Percentiles rank a stretch among this genome's conserved stretches.
These are phyloP conservation scores for Lamprotornis superbus DNA, from an alignment of 2,113 vertebrate species.

Conservation along the genomic window DNA sequence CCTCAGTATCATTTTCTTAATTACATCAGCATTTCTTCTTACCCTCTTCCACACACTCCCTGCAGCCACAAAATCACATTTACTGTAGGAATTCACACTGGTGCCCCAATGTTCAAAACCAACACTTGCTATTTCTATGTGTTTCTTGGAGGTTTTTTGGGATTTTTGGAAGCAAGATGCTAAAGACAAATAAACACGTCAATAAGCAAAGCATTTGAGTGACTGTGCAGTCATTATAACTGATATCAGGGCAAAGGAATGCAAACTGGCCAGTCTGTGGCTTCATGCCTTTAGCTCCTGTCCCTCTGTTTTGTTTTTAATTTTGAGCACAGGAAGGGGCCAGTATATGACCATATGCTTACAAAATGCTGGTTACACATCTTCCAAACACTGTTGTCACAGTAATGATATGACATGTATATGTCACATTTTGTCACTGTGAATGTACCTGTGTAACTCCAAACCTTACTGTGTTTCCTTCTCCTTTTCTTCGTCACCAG, in stretches of 20 bases:
- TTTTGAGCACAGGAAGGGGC: conserved; percentile 20
- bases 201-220: not conserved
- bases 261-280: not conserved
- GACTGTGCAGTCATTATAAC: not conserved
- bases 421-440: not conserved
- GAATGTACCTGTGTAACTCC: not conserved
- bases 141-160: not conserved
- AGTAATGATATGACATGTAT: not conserved
- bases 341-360: conserved; percentile 4
- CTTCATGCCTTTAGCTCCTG: not conserved
- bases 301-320: not conserved
- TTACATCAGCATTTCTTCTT: not conserved
- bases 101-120: not conserved
- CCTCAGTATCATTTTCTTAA: not conserved
- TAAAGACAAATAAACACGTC: not conserved
- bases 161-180: not conserved
- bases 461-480: not conserved
- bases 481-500: not conserved
- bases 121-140: not conserved
- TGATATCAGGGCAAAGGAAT: conserved; percentile 38
- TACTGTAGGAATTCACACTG: not conserved
- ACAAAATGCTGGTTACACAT: not conserved
- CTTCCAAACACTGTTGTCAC: not conserved
- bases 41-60: not conserved
- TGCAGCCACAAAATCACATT: not conserved